Evolutionary conservation across 2,888 invertebrate species (phyloP).

Genomic region (Drosophila macrothrix): DNA sequence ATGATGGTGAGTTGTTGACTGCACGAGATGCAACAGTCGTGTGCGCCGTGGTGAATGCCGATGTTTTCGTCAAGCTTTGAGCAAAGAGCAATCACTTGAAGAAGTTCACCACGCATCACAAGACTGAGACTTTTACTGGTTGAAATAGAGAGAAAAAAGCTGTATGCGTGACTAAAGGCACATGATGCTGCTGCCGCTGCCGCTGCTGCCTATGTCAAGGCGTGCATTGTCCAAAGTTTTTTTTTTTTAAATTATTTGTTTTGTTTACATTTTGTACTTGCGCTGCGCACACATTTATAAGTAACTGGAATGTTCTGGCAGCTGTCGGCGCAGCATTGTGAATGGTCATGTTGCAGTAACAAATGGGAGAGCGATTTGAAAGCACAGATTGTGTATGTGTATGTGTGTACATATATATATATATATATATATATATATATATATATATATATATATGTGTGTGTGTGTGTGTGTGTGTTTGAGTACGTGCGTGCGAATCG

Average conservation of each 20-base stretch:
- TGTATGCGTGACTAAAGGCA: constrained; percentile 67
- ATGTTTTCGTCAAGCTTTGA: constrained; percentile 4
- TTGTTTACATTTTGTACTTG: constrained; percentile 50
- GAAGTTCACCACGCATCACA: constrained; percentile 55
- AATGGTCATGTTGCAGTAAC: constrained; percentile 62
- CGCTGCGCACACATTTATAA: constrained; percentile 37
- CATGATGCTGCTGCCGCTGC: constrained; percentile 35
- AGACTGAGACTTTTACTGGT: constrained; percentile 17
- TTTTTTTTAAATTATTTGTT: constrained; percentile 43
- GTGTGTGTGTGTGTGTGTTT: constrained; percentile 12
- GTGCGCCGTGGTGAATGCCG: constrained; percentile 43
- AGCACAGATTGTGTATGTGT: constrained; percentile 20
- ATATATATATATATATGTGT: background rate
- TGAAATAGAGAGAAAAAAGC: constrained; percentile 23
- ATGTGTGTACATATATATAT: constrained; percentile 3
- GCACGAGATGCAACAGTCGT: constrained; percentile 67
- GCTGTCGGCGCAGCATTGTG: constrained; percentile 72
- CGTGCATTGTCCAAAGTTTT: constrained; percentile 27
- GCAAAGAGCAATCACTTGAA: constrained; percentile 12
- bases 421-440: constrained; percentile 6
- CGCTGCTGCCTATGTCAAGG: constrained; percentile 3
- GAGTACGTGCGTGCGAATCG: constrained; percentile 23
- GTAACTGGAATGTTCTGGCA: constrained; percentile 66
- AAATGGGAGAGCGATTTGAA: constrained; percentile 21
- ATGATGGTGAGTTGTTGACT: constrained; percentile 58